Evolutionary conservation across 1,140 invertebrate species (phyloP).

Genomic region (Triops cancriformis): DNA sequence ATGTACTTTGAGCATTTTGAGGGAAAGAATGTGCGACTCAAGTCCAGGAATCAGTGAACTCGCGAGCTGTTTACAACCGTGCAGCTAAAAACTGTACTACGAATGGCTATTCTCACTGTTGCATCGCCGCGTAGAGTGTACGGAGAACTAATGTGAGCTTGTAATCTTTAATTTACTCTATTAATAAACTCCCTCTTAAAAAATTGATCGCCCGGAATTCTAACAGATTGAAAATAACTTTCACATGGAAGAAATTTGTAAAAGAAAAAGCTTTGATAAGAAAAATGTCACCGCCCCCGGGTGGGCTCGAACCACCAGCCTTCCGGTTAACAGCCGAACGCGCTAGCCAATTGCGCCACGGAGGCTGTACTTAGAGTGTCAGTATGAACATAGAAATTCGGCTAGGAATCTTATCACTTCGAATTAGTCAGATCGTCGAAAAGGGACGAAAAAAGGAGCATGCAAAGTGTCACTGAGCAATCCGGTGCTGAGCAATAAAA

Average conservation of each 20-base stretch:
- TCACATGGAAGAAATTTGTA: neutral
- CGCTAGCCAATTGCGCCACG: conserved; percentile 74
- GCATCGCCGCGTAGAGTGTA: no score
- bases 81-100: neutral
- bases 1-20: neutral
- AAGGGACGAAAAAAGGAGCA: no score
- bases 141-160: no score
- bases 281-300: conserved; percentile 52
- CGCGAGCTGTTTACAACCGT: neutral
- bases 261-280: conserved; percentile 17
- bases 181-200: no score
- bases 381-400: no score
- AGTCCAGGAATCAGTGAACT: neutral
- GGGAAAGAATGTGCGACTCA: neutral
- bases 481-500: no score
- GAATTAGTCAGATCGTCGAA: no score
- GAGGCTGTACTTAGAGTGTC: conserved; percentile 44
- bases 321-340: conserved; percentile 86
- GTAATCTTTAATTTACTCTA: no score
- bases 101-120: neutral
- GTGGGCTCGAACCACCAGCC: conserved; percentile 77
- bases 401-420: no score
- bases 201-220: no score
- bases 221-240: no score
- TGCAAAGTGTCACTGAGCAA: no score